Conservation (phyloP, 1,140 invertebrate genomes). For the Belonocnema kinseyi region DNA sequence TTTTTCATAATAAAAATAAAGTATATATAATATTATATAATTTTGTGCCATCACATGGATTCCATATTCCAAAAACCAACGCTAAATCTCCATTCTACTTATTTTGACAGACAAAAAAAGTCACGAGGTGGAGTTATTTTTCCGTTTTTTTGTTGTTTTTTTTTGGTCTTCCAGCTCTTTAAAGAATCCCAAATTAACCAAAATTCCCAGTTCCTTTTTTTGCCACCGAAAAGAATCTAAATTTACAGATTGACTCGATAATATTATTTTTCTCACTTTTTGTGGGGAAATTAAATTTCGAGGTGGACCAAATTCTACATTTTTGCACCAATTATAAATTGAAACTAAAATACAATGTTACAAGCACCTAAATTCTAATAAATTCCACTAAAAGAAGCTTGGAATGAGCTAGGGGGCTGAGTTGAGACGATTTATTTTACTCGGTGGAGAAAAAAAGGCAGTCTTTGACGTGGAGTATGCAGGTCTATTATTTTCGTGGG, state of each 20-base stretch:
- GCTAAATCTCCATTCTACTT: neutral
- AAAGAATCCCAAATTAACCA: neutral
- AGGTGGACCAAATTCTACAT: neutral
- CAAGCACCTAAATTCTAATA: neutral
- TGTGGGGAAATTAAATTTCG: neutral
- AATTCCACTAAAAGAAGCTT: neutral
- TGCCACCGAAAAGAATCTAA: neutral
- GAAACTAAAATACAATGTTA: no score
- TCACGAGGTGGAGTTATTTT: neutral
- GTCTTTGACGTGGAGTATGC: conserved; percentile 15
- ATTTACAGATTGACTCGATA: no score
- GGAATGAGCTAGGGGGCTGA: neutral
- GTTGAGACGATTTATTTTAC: conserved; percentile 12
- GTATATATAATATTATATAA: neutral
- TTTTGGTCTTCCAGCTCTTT: neutral
- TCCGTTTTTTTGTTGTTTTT: neutral
- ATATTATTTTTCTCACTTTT: neutral
- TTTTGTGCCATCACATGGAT: neutral
- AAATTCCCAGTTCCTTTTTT: neutral
- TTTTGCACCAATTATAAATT: no score
- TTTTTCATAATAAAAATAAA: no score
- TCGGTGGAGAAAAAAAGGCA: neutral
- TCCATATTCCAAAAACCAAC: neutral
- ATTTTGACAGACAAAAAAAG: neutral
- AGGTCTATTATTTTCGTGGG: conserved; percentile 40